phyloP scores from a whole-genome alignment of 2,888 invertebrate species.

The Drosophila anceps region DNA sequence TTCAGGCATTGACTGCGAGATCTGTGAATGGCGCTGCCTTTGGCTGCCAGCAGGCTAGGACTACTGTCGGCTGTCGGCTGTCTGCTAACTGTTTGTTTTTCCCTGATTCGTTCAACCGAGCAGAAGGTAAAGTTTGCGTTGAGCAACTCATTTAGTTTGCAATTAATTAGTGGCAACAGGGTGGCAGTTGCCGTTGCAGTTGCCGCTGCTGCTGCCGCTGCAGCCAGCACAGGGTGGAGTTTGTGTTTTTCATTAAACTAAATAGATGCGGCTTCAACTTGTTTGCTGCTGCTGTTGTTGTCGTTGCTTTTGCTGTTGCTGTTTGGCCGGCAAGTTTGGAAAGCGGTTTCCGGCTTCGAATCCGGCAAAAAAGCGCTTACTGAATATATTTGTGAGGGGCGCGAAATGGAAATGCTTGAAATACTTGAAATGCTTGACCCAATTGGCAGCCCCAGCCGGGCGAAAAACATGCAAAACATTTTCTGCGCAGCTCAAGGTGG shows the following conservation, averaged over 20 bases:
- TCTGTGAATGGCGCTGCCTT: conserved; percentile 7
- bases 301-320: background rate
- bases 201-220: conserved; percentile 18
- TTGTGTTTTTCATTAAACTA: conserved; percentile 77
- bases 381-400: conserved; percentile 56
- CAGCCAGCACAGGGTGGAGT: conserved; percentile 36
- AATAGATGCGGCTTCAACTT: conserved; percentile 57
- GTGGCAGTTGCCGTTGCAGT: conserved; percentile 18
- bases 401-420: conserved; percentile 71
- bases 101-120: conserved; percentile 27
- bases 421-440: conserved; percentile 76
- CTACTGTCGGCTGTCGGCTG: background rate
- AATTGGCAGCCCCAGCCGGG: conserved; percentile 58
- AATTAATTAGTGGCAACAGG: conserved; percentile 74
- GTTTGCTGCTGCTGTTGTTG: conserved; percentile 1
- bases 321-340: conserved; percentile 34
- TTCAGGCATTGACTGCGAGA: background rate
- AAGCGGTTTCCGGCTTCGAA: conserved; percentile 48
- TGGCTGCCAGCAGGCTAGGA: background rate
- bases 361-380: conserved; percentile 10
- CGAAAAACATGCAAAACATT: conserved; percentile 72
- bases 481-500: conserved; percentile 10
- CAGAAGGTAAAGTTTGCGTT: conserved; percentile 66
- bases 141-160: conserved; percentile 77
- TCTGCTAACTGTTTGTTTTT: conserved; percentile 16